Conservation (phyloP, 2,888 invertebrate species). For the Thymelicus sylvestris region DNA sequence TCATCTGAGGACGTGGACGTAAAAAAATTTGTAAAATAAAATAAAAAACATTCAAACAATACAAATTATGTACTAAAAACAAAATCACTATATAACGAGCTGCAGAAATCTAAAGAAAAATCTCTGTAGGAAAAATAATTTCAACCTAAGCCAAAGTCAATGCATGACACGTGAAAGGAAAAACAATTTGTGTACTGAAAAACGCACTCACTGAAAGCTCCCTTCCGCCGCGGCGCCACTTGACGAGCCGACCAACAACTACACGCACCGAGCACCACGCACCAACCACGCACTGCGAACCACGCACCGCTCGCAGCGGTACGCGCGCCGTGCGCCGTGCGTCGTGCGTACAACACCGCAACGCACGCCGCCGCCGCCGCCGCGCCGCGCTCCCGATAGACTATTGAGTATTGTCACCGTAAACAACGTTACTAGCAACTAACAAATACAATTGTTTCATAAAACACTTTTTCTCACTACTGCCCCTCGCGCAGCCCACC, state of each 20-base stretch:
- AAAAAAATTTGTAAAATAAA: too few relatives aligned
- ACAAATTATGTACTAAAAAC: background rate
- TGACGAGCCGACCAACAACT: slow-evolving; percentile 26
- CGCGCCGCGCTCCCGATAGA: background rate
- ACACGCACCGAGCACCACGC: slow-evolving; percentile 10
- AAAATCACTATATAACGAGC: background rate
- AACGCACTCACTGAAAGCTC: slow-evolving; percentile 26
- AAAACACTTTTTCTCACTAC: background rate
- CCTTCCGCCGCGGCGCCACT: slow-evolving; percentile 16
- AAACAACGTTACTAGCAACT: background rate
- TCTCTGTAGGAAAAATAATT: too few relatives aligned
- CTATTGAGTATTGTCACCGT: background rate
- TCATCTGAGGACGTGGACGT: too few relatives aligned
- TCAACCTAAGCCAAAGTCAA: background rate
- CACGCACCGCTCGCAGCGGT: background rate
- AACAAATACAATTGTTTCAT: background rate
- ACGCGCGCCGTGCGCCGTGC: background rate
- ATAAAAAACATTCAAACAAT: too few relatives aligned
- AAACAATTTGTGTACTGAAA: slow-evolving; percentile 27
- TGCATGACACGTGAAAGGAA: background rate
- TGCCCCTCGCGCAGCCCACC: background rate
- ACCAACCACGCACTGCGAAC: slow-evolving; percentile 4
- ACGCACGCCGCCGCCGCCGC: background rate
- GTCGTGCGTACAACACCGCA: background rate
- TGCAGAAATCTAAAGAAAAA: background rate